Base-by-base conservation (phyloP, 2,797 vertebrate genomes). In the Malurus leucopterus region DNA sequence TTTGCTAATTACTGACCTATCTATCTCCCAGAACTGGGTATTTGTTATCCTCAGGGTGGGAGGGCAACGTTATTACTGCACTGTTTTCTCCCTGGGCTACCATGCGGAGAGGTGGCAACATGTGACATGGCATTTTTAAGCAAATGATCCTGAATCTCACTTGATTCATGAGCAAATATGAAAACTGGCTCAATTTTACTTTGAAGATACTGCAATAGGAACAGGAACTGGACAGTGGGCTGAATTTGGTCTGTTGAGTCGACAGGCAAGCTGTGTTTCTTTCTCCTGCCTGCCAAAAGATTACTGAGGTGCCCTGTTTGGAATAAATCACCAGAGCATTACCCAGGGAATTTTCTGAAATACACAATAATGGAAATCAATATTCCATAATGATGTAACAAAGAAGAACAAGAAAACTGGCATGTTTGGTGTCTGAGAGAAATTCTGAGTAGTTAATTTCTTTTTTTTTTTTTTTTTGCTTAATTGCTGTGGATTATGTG, bases 331-430 rank as follows among this genome's bases (percentile, higher is more conserved):
- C 30, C 40, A 29, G 41, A 58, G 64, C 3, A 0, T 57, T 82
- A 91, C 62, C n/a, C n/a, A 49, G 81, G 79, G 88, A 94, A 64
- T 79, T 74, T 91, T 77, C 81, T 90, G 86, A 91, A 94, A 95
- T 58, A 46, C 26, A 47, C 4, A 17, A 38, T 85, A 90, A 80
- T 59, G 82, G 73, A 92, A 94, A 92, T 94, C 90, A 89, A 92
- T 95, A 86, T 74, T 44, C 86, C 82, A 65, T 92, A 90, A 91
- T 1, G n/a, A 83, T 50, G 44, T 55, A 57, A 87, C 51, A 41
- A 23, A 24, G 29, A 30, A 88, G n/a, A 64, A 84, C 77, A 77
- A 87, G 75, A 67, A 90, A 74, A 67, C 41, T 26, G 76, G 22
- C 46, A 34, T 71, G 47, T 67, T 77, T 77, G 58, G 30, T 88